These are phyloP conservation scores for Chloroceryle amazona DNA, from an alignment of 2,797 vertebrate species.

Conservation along the genomic window DNA sequence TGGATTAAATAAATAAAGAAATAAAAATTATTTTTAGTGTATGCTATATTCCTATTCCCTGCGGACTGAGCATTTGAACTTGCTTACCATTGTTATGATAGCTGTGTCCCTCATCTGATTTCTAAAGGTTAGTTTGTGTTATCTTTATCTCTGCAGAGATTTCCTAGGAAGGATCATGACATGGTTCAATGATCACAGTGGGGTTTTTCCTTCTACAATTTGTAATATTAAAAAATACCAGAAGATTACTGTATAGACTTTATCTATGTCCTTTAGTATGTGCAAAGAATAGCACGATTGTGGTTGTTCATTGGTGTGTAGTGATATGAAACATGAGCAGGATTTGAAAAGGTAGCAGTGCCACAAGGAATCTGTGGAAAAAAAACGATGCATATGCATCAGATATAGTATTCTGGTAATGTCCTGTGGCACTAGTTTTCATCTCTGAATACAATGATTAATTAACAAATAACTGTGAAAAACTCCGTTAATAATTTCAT, in stretches of 20 bases:
- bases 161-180: conserved; percentile 72
- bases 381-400: conserved; percentile 61
- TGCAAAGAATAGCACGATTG: conserved; percentile 77
- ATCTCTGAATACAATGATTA: conserved; percentile 59
- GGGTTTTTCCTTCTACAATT: conserved; percentile 75
- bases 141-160: conserved; percentile 77
- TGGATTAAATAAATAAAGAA: conserved; percentile 53
- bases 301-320: conserved; percentile 78
- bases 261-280: conserved; percentile 66
- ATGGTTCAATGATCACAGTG: conserved; percentile 77
- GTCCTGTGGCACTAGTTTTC: conserved; percentile 64
- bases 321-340: conserved; percentile 77
- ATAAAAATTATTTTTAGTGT: conserved; percentile 26
- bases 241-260: conserved; percentile 77
- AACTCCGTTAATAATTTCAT: conserved; percentile 73
- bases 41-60: not conserved
- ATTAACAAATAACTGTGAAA: conserved; percentile 77
- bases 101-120: conserved; percentile 68
- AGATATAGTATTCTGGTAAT: conserved; percentile 69
- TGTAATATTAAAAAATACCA: conserved; percentile 81
- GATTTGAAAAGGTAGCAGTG: conserved; percentile 71
- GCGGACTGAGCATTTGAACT: conserved; percentile 61
- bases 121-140: conserved; percentile 75
- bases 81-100: conserved; percentile 66
- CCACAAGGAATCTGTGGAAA: conserved; percentile 70